Percentiles rank a stretch among this genome's conserved stretches.
These are phyloP conservation scores for Dynastes maya DNA, from an alignment of 2,888 invertebrate species.

Conservation along the genomic window DNA sequence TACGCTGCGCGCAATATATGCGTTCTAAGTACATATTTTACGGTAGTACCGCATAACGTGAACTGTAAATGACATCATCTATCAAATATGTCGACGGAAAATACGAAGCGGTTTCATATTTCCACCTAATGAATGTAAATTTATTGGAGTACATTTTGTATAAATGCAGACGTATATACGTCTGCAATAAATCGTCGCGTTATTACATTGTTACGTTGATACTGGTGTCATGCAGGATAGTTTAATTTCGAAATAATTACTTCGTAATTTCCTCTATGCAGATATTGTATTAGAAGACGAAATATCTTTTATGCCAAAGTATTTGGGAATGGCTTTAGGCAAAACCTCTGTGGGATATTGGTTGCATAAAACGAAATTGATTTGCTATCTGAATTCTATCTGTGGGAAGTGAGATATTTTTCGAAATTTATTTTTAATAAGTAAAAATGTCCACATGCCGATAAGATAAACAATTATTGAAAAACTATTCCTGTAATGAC, in stretches of 20 bases:
- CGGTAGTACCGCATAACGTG: conserved; percentile 1
- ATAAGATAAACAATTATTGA: too few relatives aligned
- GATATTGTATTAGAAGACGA: too few relatives aligned
- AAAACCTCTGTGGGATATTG: too few relatives aligned
- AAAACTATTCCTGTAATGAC: too few relatives aligned
- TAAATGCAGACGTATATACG: not conserved
- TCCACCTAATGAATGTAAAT: conserved; percentile 19
- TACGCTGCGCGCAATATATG: not conserved
- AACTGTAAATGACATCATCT: conserved; percentile 22
- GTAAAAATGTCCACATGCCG: too few relatives aligned
- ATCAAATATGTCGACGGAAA: conserved; percentile 9
- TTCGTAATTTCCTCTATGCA: too few relatives aligned
- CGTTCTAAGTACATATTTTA: not conserved
- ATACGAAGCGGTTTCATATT: conserved; percentile 21
- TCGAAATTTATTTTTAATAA: too few relatives aligned
- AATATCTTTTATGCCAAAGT: too few relatives aligned
- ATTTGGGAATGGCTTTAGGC: too few relatives aligned
- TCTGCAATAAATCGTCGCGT: not conserved
- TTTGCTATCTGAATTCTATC: too few relatives aligned
- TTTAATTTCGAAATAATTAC: not conserved
- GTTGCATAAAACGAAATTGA: too few relatives aligned
- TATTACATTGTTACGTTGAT: not conserved
- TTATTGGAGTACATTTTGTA: conserved; percentile 11
- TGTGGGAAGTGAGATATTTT: too few relatives aligned
- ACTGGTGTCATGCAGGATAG: not conserved